Evolutionary conservation across 2,113 vertebrate species (phyloP), one percentile per base, ranked within the genome.

Genomic region (Etheostoma cragini): DNA sequence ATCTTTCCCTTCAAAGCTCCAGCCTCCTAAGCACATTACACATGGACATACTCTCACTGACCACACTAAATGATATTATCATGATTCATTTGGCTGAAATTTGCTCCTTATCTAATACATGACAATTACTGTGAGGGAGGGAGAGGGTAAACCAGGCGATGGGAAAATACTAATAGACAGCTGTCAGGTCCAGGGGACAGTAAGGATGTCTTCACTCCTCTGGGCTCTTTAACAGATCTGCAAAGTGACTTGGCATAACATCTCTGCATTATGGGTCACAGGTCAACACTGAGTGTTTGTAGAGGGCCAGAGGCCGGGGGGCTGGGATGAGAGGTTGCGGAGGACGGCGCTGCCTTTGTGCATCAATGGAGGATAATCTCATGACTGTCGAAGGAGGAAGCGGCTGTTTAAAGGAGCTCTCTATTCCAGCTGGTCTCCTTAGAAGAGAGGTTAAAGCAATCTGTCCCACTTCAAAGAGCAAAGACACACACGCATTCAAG

Each of bases 371-470:
- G 75, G 88, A 90, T 94, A 94, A 94, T 94, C 93, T 91, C 90
- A 90, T 92, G 92, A 93, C 88, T 91, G 87, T 92, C 72, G 88
- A 71, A 91, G 86, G 72, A 94, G 92, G 92, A 94, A 92, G 88
- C 83, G 74, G 83, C 86, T 88, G 86, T 87, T 90, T 90, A 94
- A 93, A 91, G 76, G 88, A 92, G 91, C 89, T 92, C 90, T 92
- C 89, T 93, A 92, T 93, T 94, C 91, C 91, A 94, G 90, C 89
- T 91, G 91, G 84, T 93, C 82, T 81, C 77, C 77, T 90, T 84
- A 89, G 86, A 91, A 82, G 87, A 88, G 78, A 92, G 88, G 92
- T 92, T 92, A 93, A 93, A 94, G 85, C 89, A 93, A 95, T 94
- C 91, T 92, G 93, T 88, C 89, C 92, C 92, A 91, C 90, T 94